These are phyloP conservation scores for Patella vulgata DNA, from an alignment of 1,140 invertebrate genomes.

Conservation along the genomic window DNA sequence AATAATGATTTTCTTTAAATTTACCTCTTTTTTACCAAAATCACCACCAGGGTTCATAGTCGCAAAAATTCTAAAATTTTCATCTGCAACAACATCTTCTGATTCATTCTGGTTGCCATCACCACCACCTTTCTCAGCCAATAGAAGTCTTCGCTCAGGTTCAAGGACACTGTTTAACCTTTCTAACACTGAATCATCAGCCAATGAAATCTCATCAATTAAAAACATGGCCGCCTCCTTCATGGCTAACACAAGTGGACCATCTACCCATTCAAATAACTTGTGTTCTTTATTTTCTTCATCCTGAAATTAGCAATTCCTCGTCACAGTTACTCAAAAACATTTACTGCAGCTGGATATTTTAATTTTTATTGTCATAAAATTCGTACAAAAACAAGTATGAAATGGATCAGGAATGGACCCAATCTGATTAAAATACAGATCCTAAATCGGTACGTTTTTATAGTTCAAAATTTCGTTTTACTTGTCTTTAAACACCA, in stretches of 20 bases:
- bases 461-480: too few relatives aligned
- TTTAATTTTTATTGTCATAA: too few relatives aligned
- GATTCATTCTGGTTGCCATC: constrained; percentile 45
- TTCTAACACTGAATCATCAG: constrained; percentile 98
- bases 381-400: too few relatives aligned
- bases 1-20: too few relatives aligned
- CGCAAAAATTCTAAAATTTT: constrained; percentile 90
- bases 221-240: constrained; percentile 86
- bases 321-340: too few relatives aligned
- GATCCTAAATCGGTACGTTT: too few relatives aligned
- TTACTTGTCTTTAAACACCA: too few relatives aligned
- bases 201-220: constrained; percentile 98
- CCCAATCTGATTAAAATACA: too few relatives aligned
- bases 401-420: too few relatives aligned
- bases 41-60: constrained; percentile 99
- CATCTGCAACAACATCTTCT: constrained; percentile 72
- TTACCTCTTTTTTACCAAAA: constrained; percentile 97
- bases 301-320: too few relatives aligned
- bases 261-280: constrained; percentile 98
- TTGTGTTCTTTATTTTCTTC: constrained; percentile 58
- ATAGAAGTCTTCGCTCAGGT: constrained; percentile 87
- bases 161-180: constrained; percentile 95
- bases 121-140: constrained; percentile 82
- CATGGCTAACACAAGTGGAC: constrained; percentile 94
- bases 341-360: too few relatives aligned